These are phyloP conservation scores for Melanerpes aurifrons DNA, from an alignment of 2,113 vertebrate genomes.

Conservation along the genomic window DNA sequence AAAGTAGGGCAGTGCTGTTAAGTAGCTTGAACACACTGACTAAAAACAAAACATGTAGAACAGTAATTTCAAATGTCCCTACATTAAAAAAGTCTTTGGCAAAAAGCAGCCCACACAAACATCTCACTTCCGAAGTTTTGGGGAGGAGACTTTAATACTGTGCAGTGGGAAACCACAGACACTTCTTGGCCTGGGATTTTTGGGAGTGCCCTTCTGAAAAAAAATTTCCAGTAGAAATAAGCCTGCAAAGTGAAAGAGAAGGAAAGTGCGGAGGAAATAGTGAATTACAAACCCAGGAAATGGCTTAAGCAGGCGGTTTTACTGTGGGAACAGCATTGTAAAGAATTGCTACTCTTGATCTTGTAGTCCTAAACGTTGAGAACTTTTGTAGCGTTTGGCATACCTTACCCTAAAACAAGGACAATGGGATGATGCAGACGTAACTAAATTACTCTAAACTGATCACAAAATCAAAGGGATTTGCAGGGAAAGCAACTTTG, in stretches of 20 bases:
- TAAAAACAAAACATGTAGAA: background rate
- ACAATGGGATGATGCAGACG: background rate
- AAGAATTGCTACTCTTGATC: slow-evolving; percentile 25
- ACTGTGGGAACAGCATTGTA: slow-evolving; percentile 17
- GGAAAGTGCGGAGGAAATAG: slow-evolving; percentile 40
- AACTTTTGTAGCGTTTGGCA: background rate
- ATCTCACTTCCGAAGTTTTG: background rate
- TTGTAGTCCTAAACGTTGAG: background rate
- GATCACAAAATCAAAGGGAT: background rate
- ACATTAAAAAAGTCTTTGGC: background rate
- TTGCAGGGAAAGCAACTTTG: background rate
- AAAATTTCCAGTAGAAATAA: background rate
- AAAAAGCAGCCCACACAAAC: background rate
- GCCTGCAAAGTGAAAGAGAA: slow-evolving; percentile 6
- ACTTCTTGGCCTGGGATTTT: background rate
- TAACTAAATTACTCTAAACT: background rate
- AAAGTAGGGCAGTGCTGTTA: background rate
- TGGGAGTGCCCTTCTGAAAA: slow-evolving; percentile 22
- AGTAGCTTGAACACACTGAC: background rate
- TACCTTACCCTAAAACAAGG: background rate
- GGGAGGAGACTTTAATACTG: background rate
- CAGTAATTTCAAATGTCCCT: background rate
- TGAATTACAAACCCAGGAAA: slow-evolving; percentile 63
- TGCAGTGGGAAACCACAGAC: background rate
- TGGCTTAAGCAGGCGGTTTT: slow-evolving; percentile 42